Evolutionary conservation across 2,113 vertebrate genomes (phyloP).

Genomic region (Ia io): DNA sequence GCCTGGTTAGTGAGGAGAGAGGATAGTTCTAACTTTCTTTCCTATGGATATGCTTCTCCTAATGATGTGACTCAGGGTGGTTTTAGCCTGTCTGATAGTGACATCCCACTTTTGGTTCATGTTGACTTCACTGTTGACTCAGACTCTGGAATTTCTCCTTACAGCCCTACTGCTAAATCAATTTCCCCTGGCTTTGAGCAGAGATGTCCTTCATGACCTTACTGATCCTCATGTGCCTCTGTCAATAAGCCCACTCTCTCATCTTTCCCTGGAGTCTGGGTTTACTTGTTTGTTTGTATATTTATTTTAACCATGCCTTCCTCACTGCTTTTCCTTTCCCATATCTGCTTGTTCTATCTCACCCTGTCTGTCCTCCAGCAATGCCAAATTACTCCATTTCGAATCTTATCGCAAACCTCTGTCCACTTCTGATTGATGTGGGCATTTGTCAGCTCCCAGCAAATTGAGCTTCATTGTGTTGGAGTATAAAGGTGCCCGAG

Average conservation of each 20-base stretch:
- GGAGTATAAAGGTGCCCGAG: neutral
- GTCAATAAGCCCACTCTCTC: neutral
- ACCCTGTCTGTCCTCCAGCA: slow-evolving; percentile 18
- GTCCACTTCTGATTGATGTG: slow-evolving; percentile 58
- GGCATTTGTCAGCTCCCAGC: slow-evolving; percentile 58
- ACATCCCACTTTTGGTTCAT: neutral
- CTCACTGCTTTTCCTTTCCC: neutral
- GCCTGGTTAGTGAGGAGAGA: neutral
- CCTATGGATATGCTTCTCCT: neutral
- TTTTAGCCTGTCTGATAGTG: neutral
- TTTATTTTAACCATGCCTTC: neutral
- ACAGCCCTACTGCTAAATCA: neutral
- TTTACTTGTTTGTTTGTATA: slow-evolving; percentile 28
- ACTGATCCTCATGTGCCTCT: neutral
- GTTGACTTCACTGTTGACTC: neutral
- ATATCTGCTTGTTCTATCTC: slow-evolving; percentile 45
- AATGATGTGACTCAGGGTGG: neutral
- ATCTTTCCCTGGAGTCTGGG: neutral
- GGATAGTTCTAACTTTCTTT: neutral
- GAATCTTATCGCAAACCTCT: slow-evolving; percentile 55
- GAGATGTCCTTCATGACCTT: neutral
- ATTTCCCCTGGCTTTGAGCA: neutral
- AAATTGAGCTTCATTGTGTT: slow-evolving; percentile 36
- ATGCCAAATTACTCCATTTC: slow-evolving; percentile 50
- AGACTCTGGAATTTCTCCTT: slow-evolving; percentile 3